Conservation (phyloP, 2,888 invertebrate genomes). For the Papilio gigon region DNA sequence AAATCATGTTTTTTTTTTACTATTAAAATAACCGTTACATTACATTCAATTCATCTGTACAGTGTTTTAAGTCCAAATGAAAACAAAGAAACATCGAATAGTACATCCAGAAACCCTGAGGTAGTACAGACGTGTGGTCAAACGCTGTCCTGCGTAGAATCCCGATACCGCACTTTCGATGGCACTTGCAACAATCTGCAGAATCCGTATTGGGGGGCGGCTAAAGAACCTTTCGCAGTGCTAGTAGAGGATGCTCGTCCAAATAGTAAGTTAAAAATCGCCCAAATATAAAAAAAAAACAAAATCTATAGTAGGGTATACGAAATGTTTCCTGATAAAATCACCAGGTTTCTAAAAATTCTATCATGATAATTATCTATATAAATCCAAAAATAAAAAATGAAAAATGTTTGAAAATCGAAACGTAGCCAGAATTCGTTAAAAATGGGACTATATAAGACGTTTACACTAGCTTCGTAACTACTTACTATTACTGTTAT, state of each 20-base stretch:
- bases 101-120: background rate
- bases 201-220: constrained; percentile 88
- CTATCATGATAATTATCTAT: no score
- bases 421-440: background rate
- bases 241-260: background rate
- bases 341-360: no score
- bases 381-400: no score
- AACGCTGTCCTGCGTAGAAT: background rate
- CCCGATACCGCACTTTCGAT: constrained; percentile 79
- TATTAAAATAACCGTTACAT: background rate
- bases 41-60: background rate
- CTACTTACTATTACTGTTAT: background rate
- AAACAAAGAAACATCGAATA: background rate
- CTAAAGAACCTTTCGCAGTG: constrained; percentile 80
- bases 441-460: no score
- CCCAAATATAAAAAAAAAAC: background rate
- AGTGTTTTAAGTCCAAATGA: background rate
- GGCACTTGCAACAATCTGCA: constrained; percentile 94
- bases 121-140: background rate
- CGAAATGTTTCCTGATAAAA: no score
- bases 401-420: background rate
- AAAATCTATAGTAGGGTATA: no score
- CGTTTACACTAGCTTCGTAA: background rate
- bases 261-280: constrained; percentile 18
- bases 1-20: background rate